Conservation (phyloP, 2,888 invertebrate species). For the Ornithoptera priamus region DNA sequence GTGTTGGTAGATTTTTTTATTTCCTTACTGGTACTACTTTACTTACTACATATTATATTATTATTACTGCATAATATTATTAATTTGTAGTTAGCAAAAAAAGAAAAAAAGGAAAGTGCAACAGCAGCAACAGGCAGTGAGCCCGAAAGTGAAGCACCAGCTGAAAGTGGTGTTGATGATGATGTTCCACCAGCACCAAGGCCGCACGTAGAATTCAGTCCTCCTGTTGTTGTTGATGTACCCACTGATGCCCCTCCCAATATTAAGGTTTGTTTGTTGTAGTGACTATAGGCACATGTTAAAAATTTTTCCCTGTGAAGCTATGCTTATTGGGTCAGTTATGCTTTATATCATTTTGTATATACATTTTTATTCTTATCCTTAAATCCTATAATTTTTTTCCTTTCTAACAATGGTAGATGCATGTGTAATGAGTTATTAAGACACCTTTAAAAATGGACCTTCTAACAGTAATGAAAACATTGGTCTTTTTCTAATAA, state of each 20-base stretch:
- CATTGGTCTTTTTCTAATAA: background rate
- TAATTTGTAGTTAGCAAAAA: constrained; percentile 62
- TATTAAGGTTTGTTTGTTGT: constrained; percentile 61
- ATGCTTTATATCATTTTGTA: constrained; percentile 15
- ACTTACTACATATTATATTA: too few relatives aligned
- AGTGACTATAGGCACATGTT: background rate
- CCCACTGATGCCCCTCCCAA: constrained; percentile 74
- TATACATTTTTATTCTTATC: constrained; percentile 1
- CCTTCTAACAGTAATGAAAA: too few relatives aligned
- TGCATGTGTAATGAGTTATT: constrained; percentile 10
- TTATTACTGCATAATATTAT: background rate
- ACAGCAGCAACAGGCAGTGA: constrained; percentile 65
- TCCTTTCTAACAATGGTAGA: constrained; percentile 4
- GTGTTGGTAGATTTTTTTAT: too few relatives aligned
- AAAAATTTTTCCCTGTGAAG: background rate
- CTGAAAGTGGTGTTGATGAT: constrained; percentile 71
- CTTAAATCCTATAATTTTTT: constrained; percentile 5
- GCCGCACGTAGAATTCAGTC: constrained; percentile 84
- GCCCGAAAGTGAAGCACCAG: constrained; percentile 67
- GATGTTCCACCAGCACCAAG: constrained; percentile 54
- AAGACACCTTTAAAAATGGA: too few relatives aligned
- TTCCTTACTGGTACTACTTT: too few relatives aligned
- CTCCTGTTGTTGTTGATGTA: constrained; percentile 83
- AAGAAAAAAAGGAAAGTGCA: constrained; percentile 67
- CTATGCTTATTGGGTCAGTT: constrained; percentile 1